phyloP scores from a whole-genome alignment of 1,140 invertebrate genomes.

The Drosophila novamexicana region DNA sequence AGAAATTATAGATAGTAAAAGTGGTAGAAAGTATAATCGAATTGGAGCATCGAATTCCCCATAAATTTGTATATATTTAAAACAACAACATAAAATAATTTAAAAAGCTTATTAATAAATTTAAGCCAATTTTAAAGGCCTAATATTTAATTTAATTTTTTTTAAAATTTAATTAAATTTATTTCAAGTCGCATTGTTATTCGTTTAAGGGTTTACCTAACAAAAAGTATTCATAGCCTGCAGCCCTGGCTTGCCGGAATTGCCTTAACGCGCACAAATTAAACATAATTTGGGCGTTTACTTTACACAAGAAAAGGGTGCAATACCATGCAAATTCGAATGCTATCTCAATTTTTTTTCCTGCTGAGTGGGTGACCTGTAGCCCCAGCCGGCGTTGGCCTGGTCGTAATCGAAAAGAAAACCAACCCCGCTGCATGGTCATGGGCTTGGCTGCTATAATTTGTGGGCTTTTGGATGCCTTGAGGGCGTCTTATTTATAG shows the following conservation, averaged over 20 bases:
- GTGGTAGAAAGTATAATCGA: too few species aligned
- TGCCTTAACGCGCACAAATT: constrained; percentile 19
- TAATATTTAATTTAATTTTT: too few species aligned
- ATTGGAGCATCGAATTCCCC: too few species aligned
- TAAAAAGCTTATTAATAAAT: too few species aligned
- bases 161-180: too few species aligned
- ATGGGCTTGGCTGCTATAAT: constrained; percentile 54
- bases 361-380: not conserved
- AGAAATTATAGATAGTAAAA: too few species aligned
- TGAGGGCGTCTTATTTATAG: constrained; percentile 80
- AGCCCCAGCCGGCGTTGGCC: not conserved
- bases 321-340: constrained; percentile 64
- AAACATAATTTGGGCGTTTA: constrained; percentile 35
- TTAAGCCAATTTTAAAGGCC: too few species aligned
- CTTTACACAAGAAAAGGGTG: constrained; percentile 35
- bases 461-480: constrained; percentile 74
- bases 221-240: not conserved
- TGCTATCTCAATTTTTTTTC: constrained; percentile 63
- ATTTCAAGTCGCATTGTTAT: not conserved
- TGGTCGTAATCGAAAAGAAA: constrained; percentile 25
- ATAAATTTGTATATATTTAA: too few species aligned
- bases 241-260: constrained; percentile 16
- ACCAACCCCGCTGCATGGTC: constrained; percentile 48
- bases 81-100: too few species aligned
- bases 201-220: not conserved